Evolutionary conservation across 1,140 invertebrate species (phyloP).

Genomic region (Sinella curviseta): DNA sequence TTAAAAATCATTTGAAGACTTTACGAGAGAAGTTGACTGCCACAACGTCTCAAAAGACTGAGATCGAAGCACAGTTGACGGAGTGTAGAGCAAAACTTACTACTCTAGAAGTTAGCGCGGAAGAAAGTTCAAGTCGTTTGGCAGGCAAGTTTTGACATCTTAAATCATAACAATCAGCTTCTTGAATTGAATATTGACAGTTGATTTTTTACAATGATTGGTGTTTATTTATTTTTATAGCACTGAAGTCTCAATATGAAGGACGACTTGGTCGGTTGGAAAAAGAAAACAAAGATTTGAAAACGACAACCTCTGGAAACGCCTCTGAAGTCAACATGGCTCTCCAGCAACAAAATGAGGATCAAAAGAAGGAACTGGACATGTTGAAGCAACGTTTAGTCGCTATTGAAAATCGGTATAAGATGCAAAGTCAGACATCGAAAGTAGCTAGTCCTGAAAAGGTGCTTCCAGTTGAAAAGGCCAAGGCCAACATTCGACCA

Average conservation of each 20-base stretch:
- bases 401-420: slow-evolving; percentile 72
- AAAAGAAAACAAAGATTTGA: slow-evolving; percentile 72
- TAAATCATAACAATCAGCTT: no score
- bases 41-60: slow-evolving; percentile 67
- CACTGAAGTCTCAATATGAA: slow-evolving; percentile 72
- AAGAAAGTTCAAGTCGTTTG: slow-evolving; percentile 50
- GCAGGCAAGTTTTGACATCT: slow-evolving; percentile 35
- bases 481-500: slow-evolving; percentile 89
- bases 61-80: slow-evolving; percentile 61
- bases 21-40: slow-evolving; percentile 70
- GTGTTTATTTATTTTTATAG: slow-evolving; percentile 33
- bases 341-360: slow-evolving; percentile 62
- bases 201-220: background rate
- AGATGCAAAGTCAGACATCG: slow-evolving; percentile 48
- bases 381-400: slow-evolving; percentile 69
- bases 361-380: slow-evolving; percentile 71
- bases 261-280: slow-evolving; percentile 69
- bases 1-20: slow-evolving; percentile 70
- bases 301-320: slow-evolving; percentile 57
- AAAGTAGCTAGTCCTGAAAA: slow-evolving; percentile 11
- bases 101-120: slow-evolving; percentile 39
- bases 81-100: slow-evolving; percentile 58
- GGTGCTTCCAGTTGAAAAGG: slow-evolving; percentile 67
- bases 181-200: background rate
- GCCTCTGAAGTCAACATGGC: slow-evolving; percentile 20